These are phyloP conservation scores for Scophthalmus maximus DNA, from an alignment of 2,113 vertebrate species.

Conservation along the genomic window DNA sequence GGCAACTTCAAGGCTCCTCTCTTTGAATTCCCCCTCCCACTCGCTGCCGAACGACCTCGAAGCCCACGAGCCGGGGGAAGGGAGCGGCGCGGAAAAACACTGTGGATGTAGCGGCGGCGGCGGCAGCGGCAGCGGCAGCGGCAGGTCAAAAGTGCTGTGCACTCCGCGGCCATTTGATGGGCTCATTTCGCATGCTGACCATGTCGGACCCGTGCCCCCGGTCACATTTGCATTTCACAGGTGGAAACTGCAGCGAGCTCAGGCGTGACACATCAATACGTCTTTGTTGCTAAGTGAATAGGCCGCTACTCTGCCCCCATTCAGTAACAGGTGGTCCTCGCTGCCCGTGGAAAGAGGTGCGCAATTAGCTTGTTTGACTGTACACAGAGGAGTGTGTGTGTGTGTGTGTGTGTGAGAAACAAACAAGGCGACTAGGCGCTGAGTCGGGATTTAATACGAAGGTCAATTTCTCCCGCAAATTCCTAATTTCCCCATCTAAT, in stretches of 20 bases:
- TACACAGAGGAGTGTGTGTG: conserved; percentile 9
- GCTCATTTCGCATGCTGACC: conserved; percentile 63
- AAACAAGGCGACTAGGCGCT: background rate
- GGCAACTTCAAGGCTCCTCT: conserved; percentile 28
- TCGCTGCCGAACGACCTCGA: conserved; percentile 1
- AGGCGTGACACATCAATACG: conserved; percentile 60
- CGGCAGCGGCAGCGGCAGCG: conserved; percentile 20
- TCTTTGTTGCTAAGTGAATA: conserved; percentile 61
- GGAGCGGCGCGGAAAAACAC: conserved; percentile 3
- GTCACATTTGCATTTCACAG: conserved; percentile 75
- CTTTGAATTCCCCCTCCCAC: conserved; percentile 44
- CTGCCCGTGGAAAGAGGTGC: conserved; percentile 34
- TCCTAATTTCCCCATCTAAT: background rate
- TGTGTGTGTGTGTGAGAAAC: conserved; percentile 16
- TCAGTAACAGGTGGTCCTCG: conserved; percentile 57
- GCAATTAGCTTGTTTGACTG: conserved; percentile 57
- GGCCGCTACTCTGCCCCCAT: conserved; percentile 34
- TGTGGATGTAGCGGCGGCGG: conserved; percentile 22
- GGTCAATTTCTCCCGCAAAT: background rate
- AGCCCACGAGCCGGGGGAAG: conserved; percentile 1
- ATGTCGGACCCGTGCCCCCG: conserved; percentile 30
- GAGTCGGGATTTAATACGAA: conserved; percentile 17
- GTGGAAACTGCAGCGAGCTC: conserved; percentile 44
- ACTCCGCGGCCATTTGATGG: conserved; percentile 32
- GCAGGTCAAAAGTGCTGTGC: conserved; percentile 35